A percentile compares a stretch with the other conserved stretches of the same genome.
Conservation (phyloP, 2,797 vertebrate species). For the Mallotus villosus region DNA sequence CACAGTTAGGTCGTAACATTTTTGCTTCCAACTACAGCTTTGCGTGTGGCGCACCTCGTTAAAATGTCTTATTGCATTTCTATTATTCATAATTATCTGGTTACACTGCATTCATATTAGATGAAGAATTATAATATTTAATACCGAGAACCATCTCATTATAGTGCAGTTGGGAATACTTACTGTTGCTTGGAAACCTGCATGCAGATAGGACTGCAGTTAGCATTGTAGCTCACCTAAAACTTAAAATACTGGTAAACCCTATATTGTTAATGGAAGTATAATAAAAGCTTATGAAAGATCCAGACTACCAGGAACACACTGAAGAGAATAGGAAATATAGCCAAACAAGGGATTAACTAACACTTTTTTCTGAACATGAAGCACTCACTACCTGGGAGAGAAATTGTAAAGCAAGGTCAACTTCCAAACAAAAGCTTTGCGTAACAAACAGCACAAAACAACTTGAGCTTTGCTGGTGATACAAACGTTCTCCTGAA, state of each 20-base stretch:
- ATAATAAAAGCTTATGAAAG: background rate
- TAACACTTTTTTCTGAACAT: background rate
- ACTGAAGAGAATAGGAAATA: background rate
- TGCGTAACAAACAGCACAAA: background rate
- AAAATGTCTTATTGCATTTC: conserved; percentile 15
- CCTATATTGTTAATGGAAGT: background rate
- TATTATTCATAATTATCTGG: conserved; percentile 22
- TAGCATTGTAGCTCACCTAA: background rate
- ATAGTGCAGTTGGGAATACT: background rate
- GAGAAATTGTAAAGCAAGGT: background rate
- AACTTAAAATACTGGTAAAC: background rate
- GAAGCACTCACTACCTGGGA: background rate
- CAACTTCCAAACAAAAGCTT: conserved; percentile 1
- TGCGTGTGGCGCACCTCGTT: conserved; percentile 11
- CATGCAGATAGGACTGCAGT: background rate
- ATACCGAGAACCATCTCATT: conserved; percentile 3
- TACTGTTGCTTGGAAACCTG: background rate
- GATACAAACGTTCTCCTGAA: conserved; percentile 1
- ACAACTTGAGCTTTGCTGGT: conserved; percentile 10
- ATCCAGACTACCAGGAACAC: background rate
- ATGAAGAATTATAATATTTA: conserved; percentile 15
- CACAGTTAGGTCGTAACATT: background rate
- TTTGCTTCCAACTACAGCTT: background rate
- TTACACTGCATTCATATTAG: conserved; percentile 16
- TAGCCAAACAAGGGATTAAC: background rate